phyloP scores from a whole-genome alignment of 2,113 vertebrate genomes.

The Tenebrosternarchus preto region DNA sequence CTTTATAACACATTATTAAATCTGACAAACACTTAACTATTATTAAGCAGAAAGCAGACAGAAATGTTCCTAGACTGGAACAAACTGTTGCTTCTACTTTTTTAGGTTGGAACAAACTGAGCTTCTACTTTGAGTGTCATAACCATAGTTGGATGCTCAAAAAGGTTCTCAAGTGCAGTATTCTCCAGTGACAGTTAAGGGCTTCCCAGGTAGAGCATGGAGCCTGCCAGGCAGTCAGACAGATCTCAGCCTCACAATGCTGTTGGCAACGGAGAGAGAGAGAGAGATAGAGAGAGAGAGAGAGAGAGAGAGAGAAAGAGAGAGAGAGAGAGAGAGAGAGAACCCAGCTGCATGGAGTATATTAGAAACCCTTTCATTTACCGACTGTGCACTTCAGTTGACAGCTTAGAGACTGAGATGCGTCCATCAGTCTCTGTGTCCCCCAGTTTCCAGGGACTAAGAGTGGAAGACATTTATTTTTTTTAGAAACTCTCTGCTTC shows the following conservation, averaged over 20 bases:
- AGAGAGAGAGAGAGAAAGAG: slow-evolving; percentile 8
- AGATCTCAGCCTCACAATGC: background rate
- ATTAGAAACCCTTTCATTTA: slow-evolving; percentile 20
- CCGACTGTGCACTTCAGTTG: slow-evolving; percentile 21
- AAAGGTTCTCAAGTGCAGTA: background rate
- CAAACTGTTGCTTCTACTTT: background rate
- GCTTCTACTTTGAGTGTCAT: background rate
- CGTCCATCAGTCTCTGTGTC: slow-evolving; percentile 8
- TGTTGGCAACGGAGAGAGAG: background rate
- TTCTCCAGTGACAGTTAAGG: slow-evolving; percentile 9
- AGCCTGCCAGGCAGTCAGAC: background rate
- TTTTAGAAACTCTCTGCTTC: slow-evolving; percentile 2
- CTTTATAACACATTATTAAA: no score
- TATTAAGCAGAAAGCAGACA: no score
- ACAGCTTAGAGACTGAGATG: slow-evolving; percentile 22
- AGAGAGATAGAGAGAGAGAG: slow-evolving; percentile 17
- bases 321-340: slow-evolving; percentile 10
- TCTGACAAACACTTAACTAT: no score
- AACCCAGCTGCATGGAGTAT: slow-evolving; percentile 23
- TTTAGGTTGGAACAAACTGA: background rate
- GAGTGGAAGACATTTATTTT: slow-evolving; percentile 5
- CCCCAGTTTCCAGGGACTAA: slow-evolving; percentile 9
- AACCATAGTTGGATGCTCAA: background rate
- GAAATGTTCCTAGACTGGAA: background rate
- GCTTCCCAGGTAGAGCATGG: background rate